Evolutionary conservation across 2,797 vertebrate species (phyloP).

Genomic region (Antennarius maculatus): DNA sequence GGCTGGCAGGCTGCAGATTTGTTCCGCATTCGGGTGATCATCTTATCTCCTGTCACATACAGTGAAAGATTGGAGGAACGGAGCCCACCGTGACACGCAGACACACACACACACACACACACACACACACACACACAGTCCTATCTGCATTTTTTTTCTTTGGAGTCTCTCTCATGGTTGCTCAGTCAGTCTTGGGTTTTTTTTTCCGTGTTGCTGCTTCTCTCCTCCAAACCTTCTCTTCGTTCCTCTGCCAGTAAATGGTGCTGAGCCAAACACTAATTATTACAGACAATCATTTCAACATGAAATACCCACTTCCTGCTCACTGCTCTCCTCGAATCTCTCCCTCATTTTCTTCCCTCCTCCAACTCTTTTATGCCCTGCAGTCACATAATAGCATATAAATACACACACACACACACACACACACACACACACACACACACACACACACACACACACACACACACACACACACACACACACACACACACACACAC

Average conservation of each 20-base stretch:
- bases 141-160: conserved; percentile 19
- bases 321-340: conserved; percentile 48
- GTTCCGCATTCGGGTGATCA: conserved; percentile 76
- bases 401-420: neutral
- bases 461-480: conserved; percentile 15
- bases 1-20: conserved; percentile 77
- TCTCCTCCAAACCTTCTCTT: conserved; percentile 40
- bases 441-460: conserved; percentile 16
- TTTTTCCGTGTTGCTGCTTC: conserved; percentile 20
- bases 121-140: conserved; percentile 10
- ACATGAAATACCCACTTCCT: conserved; percentile 72
- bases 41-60: conserved; percentile 81
- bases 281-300: conserved; percentile 78
- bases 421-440: conserved; percentile 27
- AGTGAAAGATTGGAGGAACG: conserved; percentile 71
- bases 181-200: conserved; percentile 48
- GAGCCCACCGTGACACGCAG: conserved; percentile 36
- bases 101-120: conserved; percentile 5
- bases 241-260: conserved; percentile 60
- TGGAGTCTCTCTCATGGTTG: conserved; percentile 16
- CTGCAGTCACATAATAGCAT: conserved; percentile 51
- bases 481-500: conserved; percentile 17
- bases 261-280: conserved; percentile 74
- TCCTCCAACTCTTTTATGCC: conserved; percentile 54
- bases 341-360: conserved; percentile 35